Conservation (phyloP, 2,888 invertebrate species). For the Zaprionus obscuricornis region DNA sequence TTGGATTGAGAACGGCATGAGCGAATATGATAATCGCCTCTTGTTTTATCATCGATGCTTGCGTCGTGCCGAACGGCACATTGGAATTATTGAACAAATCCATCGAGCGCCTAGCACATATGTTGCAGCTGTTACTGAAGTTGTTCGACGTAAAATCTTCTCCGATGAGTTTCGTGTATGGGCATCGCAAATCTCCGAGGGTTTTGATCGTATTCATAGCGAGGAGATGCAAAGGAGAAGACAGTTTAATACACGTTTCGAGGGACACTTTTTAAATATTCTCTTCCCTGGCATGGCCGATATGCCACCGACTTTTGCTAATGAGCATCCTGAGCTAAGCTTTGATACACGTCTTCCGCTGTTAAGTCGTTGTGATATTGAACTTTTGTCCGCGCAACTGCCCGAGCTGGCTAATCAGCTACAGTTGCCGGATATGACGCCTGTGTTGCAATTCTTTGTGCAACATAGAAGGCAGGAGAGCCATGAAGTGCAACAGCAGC, state of each 20-base stretch:
- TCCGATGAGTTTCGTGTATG: conserved; percentile 88
- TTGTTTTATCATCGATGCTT: conserved; percentile 93
- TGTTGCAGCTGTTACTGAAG: conserved; percentile 92
- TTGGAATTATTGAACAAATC: conserved; percentile 93
- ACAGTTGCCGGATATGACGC: conserved; percentile 88
- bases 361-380: conserved; percentile 86
- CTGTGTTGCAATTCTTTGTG: conserved; percentile 89
- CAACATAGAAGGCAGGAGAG: conserved; percentile 82
- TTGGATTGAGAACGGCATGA: conserved; percentile 92
- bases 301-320: conserved; percentile 92
- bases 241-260: conserved; percentile 90
- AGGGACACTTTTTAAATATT: conserved; percentile 92
- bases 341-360: conserved; percentile 90
- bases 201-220: conserved; percentile 90
- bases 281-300: conserved; percentile 97
- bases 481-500: conserved; percentile 48
- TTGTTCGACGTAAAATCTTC: conserved; percentile 89
- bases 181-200: conserved; percentile 92
- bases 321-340: conserved; percentile 88
- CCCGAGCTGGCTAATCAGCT: conserved; percentile 88
- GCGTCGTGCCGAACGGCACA: conserved; percentile 90
- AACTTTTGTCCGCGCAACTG: conserved; percentile 86
- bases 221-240: conserved; percentile 92
- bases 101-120: conserved; percentile 93
- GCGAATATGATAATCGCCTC: conserved; percentile 91